Evolutionary conservation across 2,113 vertebrate genomes (phyloP), one percentile per base, ranked within the genome.

Genomic region (Caretta caretta): DNA sequence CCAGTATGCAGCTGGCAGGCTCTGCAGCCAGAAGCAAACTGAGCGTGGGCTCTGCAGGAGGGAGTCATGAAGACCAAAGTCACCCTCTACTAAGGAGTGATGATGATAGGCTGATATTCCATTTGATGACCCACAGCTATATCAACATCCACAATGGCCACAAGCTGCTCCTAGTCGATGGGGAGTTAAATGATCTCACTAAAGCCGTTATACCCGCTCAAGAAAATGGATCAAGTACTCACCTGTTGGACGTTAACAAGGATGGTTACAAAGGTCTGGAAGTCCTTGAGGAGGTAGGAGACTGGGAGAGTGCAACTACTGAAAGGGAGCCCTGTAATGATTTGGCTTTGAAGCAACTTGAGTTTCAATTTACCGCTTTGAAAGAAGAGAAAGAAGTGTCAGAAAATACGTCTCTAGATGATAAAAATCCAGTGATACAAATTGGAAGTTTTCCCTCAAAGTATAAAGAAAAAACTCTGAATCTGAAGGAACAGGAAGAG

Each of bases 101-200:
- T 0, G 92, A 98, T 0, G 98, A 99, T 90, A 98, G 88, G 57
- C 93, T 99, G 10, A 85, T 99, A 86, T 98, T 98, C 97, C 98
- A 99, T 78, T 54, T 99, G 92, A 99, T 99, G 99, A 98, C 98
- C 38, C 99, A 99, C 90, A 99, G 99, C 98, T 99, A 99, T 89
- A 97, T 99, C 93, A 98, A 99, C 83, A 97, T 98, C 84, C 98
- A 97, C 12, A 98, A 98, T 31, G 99, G 99, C 83, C 98, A 99
- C 88, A 98, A 98, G 35, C 85, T 99, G 94, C 98, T 99, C 69
- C 90, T 99, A 10, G 97, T 99, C 7, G 99, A 99, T 86, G 97
- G 97, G 14, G 98, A 99, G 85, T 35, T 98, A 91, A 96, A 6
- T n/a, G 88, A 17, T 49, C 80, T 97, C 50, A 22, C 96, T 3